phyloP scores from a whole-genome alignment of 2,888 invertebrate genomes.

The Chelonus formosanus region DNA sequence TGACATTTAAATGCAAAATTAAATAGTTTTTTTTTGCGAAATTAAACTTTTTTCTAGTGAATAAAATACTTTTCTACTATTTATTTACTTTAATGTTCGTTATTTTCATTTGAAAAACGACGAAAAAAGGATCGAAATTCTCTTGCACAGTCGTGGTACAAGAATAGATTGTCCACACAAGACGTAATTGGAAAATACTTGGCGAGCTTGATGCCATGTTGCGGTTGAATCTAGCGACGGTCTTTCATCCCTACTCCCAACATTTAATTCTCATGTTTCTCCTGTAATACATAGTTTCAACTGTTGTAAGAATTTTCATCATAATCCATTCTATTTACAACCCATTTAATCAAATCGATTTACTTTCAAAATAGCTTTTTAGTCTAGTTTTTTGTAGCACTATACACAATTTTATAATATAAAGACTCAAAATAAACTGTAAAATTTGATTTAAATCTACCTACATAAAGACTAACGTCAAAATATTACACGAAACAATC shows the following conservation, averaged over 20 bases:
- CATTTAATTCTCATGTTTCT: slow-evolving; percentile 19
- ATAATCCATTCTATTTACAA: too few relatives aligned
- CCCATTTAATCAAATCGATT: not conserved
- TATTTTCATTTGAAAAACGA: too few relatives aligned
- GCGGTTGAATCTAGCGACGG: slow-evolving; percentile 15
- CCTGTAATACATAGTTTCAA: slow-evolving; percentile 21
- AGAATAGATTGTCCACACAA: slow-evolving; percentile 56
- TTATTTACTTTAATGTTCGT: too few relatives aligned
- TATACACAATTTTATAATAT: too few relatives aligned
- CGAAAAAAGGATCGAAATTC: not conserved
- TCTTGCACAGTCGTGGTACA: slow-evolving; percentile 40
- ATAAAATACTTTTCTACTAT: too few relatives aligned
- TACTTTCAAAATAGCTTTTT: not conserved
- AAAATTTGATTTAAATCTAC: too few relatives aligned
- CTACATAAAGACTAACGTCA: too few relatives aligned
- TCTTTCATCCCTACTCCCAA: slow-evolving; percentile 25
- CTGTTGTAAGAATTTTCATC: not conserved
- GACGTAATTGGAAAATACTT: slow-evolving; percentile 63
- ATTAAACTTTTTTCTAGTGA: too few relatives aligned
- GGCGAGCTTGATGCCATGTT: slow-evolving; percentile 50
- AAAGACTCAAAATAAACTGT: too few relatives aligned
- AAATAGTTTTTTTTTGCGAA: too few relatives aligned
- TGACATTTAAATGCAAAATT: not conserved
- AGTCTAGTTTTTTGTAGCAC: too few relatives aligned
- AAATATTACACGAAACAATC: too few relatives aligned